These are phyloP conservation scores for Ellobius talpinus DNA, from an alignment of 2,113 vertebrate species.

Conservation along the genomic window DNA sequence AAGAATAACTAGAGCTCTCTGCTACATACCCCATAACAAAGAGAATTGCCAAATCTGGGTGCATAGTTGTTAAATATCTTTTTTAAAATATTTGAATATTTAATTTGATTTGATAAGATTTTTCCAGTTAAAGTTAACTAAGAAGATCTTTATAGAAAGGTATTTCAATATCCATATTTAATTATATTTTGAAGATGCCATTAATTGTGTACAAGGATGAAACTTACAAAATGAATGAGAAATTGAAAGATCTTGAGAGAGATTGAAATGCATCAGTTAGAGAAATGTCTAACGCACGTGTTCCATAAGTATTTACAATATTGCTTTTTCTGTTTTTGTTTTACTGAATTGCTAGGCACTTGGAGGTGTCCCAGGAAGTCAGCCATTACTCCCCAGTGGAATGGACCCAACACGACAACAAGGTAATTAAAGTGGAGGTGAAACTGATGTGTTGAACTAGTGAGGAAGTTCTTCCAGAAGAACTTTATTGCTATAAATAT, in stretches of 20 bases:
- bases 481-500: background rate
- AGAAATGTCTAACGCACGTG: background rate
- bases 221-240: slow-evolving; percentile 33
- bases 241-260: slow-evolving; percentile 9
- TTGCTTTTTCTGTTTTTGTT: slow-evolving; percentile 28
- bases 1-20: background rate
- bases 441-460: background rate
- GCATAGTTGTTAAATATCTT: background rate
- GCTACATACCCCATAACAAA: background rate
- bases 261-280: background rate
- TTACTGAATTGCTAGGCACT: slow-evolving; percentile 89
- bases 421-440: slow-evolving; percentile 86
- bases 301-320: slow-evolving; percentile 55
- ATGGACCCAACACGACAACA: slow-evolving; percentile 99
- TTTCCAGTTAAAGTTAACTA: slow-evolving; percentile 6
- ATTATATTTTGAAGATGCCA: background rate
- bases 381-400: slow-evolving; percentile 96
- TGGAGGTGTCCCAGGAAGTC: slow-evolving; percentile 95
- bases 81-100: slow-evolving; percentile 26
- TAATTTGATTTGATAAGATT: background rate
- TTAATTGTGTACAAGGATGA: slow-evolving; percentile 7
- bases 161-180: slow-evolving; percentile 26
- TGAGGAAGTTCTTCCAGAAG: background rate
- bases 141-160: background rate
- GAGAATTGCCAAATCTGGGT: background rate